Conservation (phyloP, 2,797 vertebrate species). For the Chanos chanos region DNA sequence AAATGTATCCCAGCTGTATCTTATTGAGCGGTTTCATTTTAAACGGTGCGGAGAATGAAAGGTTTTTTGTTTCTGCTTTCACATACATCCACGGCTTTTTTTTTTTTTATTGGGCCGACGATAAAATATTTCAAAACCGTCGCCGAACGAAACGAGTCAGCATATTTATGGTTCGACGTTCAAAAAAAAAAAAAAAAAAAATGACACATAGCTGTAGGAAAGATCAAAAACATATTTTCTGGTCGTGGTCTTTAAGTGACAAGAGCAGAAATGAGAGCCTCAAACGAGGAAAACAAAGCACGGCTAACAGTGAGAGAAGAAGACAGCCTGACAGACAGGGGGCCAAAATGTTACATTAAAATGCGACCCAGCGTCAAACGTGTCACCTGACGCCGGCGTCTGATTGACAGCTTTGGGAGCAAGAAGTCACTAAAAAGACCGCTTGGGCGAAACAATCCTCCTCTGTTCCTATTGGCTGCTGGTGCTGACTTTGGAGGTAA, state of each 20-base stretch:
- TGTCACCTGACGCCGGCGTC: slow-evolving; percentile 32
- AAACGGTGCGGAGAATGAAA: too few relatives aligned
- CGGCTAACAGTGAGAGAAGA: slow-evolving; percentile 19
- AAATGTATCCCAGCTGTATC: too few relatives aligned
- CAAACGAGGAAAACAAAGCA: slow-evolving; percentile 42
- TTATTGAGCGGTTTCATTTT: too few relatives aligned
- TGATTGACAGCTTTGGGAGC: slow-evolving; percentile 38
- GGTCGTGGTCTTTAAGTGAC: slow-evolving; percentile 30
- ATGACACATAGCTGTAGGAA: slow-evolving; percentile 13
- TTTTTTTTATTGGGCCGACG: too few relatives aligned
- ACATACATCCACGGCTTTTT: too few relatives aligned
- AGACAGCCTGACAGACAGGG: slow-evolving; percentile 28
- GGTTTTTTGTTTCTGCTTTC: too few relatives aligned
- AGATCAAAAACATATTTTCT: slow-evolving; percentile 28
- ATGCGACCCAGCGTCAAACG: slow-evolving; percentile 23
- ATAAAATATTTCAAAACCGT: too few relatives aligned
- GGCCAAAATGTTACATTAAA: slow-evolving; percentile 34
- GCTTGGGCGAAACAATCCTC: slow-evolving; percentile 2
- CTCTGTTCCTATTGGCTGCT: background rate
- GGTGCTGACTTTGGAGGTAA: background rate
- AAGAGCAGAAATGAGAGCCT: slow-evolving; percentile 25
- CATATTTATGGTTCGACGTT: too few relatives aligned
- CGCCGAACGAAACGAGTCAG: too few relatives aligned
- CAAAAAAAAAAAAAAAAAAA: background rate
- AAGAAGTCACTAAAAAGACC: slow-evolving; percentile 3